These are phyloP conservation scores for Maconellicoccus hirsutus DNA, from an alignment of 1,140 invertebrate genomes.

Conservation along the genomic window DNA sequence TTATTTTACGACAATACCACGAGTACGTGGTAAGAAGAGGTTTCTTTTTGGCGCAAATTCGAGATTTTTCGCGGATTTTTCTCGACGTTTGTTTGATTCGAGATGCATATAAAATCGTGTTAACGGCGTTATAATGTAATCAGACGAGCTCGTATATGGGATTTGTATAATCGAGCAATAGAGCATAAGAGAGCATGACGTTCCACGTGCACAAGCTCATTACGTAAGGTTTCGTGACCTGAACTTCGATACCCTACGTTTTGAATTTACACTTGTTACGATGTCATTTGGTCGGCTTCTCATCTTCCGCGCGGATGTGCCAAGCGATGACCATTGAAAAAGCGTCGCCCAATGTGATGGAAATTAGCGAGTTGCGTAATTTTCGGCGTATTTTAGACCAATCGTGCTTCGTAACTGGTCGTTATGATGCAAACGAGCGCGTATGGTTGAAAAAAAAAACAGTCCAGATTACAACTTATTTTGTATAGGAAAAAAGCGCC, in stretches of 20 bases:
- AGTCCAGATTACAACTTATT: not conserved
- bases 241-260: not conserved
- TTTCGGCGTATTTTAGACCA: too few relatives aligned
- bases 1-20: too few relatives aligned
- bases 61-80: too few relatives aligned
- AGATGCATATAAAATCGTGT: too few relatives aligned
- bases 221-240: conserved; percentile 2
- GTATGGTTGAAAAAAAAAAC: not conserved
- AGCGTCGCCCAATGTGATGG: too few relatives aligned
- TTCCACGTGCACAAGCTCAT: not conserved
- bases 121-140: not conserved
- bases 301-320: not conserved
- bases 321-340: too few relatives aligned
- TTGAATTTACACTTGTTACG: not conserved
- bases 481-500: not conserved
- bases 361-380: too few relatives aligned
- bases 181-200: too few relatives aligned
- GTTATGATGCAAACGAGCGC: not conserved
- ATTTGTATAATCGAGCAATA: too few relatives aligned
- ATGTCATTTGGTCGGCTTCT: not conserved
- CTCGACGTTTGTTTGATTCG: too few relatives aligned
- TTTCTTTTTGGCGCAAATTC: too few relatives aligned
- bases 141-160: not conserved
- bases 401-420: not conserved
- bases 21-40: too few relatives aligned